Evolutionary conservation across 2,888 invertebrate species (phyloP), one percentile per base, ranked within the genome.

Genomic region (Uloborus plumipes): DNA sequence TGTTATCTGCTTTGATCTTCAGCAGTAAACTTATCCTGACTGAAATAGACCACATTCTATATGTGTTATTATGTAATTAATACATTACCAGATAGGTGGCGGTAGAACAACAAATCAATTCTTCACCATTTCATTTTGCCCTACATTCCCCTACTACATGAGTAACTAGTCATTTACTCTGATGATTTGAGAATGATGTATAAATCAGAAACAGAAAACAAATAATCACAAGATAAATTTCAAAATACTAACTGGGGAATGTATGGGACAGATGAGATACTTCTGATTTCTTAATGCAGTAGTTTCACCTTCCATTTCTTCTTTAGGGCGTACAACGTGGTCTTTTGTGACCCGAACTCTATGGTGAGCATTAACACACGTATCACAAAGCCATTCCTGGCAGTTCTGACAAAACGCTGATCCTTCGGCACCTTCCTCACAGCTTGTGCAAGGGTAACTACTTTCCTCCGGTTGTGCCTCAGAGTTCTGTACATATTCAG

Each of bases 271-370:
- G 90, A 92, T 93, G 89, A 94, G 91, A 88, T 92, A 93, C 87
- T 92, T 91, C 47, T 91, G 90, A 61, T 74, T 77, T 15, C 64
- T 39, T 22, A 47, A 20, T 15, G 49, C 53, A 26, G 78, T 50
- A 20, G 70, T 53, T 88, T 94, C 94, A 66, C 91, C 91, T 84
- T 93, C 89, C 75, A 94, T 94, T 89, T 95, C 94, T 87, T 94
- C 94, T 89, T 94, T 94, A 67, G 94, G 92, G 90, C 95, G 94
- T 86, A 97, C 95, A 4, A 93, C 94, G 89, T 97, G 97, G 88
- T 96, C 96, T 90, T 96, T 96, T 65, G 97, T 97, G 86, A 97
- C 94, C 90, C 96, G 94, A 75, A 97, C 91, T 90, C 96, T 92
- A 89, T 95, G 95, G 91, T 97, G 97, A 67, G 96, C 97, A 90